Evolutionary conservation across 2,888 invertebrate species (phyloP).

Genomic region (Iselma pallidipennis): DNA sequence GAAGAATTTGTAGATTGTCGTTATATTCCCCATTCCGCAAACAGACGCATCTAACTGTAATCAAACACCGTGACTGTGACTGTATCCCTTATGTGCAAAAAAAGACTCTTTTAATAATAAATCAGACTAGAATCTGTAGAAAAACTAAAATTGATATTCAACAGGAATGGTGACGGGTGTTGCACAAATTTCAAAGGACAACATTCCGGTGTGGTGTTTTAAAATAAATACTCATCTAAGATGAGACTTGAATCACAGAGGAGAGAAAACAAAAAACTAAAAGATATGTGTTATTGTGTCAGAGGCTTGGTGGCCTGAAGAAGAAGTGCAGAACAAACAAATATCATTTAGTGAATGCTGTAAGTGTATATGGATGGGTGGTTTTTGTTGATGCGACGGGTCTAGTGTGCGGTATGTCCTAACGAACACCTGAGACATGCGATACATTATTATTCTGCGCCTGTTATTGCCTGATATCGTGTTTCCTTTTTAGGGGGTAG

Average conservation of each 20-base stretch:
- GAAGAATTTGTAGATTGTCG: not conserved
- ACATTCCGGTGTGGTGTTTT: constrained; percentile 40
- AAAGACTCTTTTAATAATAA: not conserved
- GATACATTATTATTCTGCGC: constrained; percentile 35
- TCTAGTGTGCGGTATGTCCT: constrained; percentile 36
- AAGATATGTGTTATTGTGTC: constrained; percentile 48
- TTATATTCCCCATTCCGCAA: not conserved
- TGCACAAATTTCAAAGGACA: constrained; percentile 44
- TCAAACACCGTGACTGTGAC: not conserved
- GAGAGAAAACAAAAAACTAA: constrained; percentile 32
- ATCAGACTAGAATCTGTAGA: constrained; percentile 16
- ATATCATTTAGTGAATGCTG: constrained; percentile 40
- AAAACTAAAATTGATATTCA: constrained; percentile 28
- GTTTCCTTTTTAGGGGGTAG: constrained; percentile 29
- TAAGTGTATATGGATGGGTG: constrained; percentile 23
- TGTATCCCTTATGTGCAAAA: too few species aligned
- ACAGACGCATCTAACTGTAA: constrained; percentile 5
- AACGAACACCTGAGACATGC: constrained; percentile 38
- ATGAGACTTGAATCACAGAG: constrained; percentile 8
- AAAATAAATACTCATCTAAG: constrained; percentile 42
- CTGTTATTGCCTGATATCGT: constrained; percentile 29
- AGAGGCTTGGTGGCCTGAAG: constrained; percentile 39
- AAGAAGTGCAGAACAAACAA: constrained; percentile 48
- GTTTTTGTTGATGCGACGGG: constrained; percentile 27
- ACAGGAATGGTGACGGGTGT: constrained; percentile 18